These are phyloP conservation scores for Mimumesa dahlbomi DNA, from an alignment of 2,888 invertebrate species.

Conservation along the genomic window DNA sequence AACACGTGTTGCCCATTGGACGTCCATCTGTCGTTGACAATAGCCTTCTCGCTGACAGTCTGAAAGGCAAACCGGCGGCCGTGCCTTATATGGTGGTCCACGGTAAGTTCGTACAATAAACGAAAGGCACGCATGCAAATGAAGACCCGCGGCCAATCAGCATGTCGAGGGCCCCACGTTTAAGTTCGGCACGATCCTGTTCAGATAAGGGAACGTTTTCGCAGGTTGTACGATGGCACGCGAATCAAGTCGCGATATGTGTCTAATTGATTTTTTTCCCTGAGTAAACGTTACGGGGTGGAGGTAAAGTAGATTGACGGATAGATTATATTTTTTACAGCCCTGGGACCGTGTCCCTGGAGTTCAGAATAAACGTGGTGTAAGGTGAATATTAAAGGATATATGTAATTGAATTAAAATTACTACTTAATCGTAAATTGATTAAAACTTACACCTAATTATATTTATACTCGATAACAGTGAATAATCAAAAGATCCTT, in stretches of 20 bases:
- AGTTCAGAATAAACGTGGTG: too few species aligned
- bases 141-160: slow-evolving; percentile 50
- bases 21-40: slow-evolving; percentile 78
- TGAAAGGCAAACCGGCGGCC: slow-evolving; percentile 68
- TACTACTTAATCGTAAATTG: too few species aligned
- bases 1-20: slow-evolving; percentile 76
- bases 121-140: slow-evolving; percentile 71
- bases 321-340: too few species aligned
- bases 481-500: too few species aligned
- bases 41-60: slow-evolving; percentile 72
- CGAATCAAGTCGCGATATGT: background rate
- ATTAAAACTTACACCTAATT: too few species aligned
- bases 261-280: background rate
- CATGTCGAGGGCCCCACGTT: slow-evolving; percentile 32
- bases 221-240: background rate
- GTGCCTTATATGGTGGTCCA: slow-evolving; percentile 69
- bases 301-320: too few species aligned
- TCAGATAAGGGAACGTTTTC: slow-evolving; percentile 18
- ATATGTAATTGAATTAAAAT: too few species aligned
- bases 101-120: slow-evolving; percentile 71
- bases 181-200: slow-evolving; percentile 5
- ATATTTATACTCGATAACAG: too few species aligned
- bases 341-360: too few species aligned
- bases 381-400: too few species aligned
- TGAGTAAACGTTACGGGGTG: too few species aligned